These are phyloP conservation scores for Hymenochirus boettgeri DNA, from an alignment of 2,113 vertebrate species.

Conservation along the genomic window DNA sequence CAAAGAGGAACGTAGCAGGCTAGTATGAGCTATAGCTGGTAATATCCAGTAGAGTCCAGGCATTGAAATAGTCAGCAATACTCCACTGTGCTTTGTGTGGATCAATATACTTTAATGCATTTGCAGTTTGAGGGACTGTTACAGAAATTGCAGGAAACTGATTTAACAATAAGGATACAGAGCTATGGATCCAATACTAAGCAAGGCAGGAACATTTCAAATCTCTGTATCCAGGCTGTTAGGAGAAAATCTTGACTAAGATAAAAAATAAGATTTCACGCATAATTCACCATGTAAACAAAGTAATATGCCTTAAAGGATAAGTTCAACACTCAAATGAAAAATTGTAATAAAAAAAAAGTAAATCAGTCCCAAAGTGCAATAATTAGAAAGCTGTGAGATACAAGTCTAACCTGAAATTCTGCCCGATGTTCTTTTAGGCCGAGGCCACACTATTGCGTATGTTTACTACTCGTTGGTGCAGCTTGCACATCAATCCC, in stretches of 20 bases:
- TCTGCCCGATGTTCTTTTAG: no score
- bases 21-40: background rate
- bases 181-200: background rate
- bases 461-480: no score
- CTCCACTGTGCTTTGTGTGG: background rate
- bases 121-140: background rate
- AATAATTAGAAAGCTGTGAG: no score
- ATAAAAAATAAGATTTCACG: no score
- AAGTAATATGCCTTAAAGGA: background rate
- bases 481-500: no score
- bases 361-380: no score
- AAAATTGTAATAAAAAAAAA: no score
- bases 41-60: background rate
- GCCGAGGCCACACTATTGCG: no score
- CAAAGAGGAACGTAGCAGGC: background rate
- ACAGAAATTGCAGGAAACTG: background rate
- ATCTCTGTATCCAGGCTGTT: background rate
- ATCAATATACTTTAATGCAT: slow-evolving; percentile 10
- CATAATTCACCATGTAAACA: background rate
- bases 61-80: background rate
- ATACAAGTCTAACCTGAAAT: no score
- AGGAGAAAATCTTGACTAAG: background rate
- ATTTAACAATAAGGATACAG: background rate
- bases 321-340: no score
- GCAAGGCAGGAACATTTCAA: background rate